These are phyloP conservation scores for Gymnodraco acuticeps DNA, from an alignment of 2,797 vertebrate genomes.

Conservation along the genomic window DNA sequence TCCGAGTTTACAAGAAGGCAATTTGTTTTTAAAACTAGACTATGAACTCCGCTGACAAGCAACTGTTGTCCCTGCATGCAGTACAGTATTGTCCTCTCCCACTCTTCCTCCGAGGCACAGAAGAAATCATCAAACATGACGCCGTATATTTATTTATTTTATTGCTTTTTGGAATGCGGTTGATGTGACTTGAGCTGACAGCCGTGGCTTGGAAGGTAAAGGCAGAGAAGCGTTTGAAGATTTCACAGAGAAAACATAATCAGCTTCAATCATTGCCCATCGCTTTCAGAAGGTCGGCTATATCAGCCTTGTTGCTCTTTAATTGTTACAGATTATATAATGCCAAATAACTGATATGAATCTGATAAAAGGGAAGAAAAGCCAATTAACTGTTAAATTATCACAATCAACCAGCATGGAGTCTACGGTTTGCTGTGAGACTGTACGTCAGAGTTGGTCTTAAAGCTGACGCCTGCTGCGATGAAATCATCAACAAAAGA, in stretches of 20 bases:
- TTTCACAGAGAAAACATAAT: conserved; percentile 56
- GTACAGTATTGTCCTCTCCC: conserved; percentile 56
- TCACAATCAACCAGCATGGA: conserved; percentile 40
- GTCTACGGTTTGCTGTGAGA: conserved; percentile 39
- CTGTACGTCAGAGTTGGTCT: conserved; percentile 53
- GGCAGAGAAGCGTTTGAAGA: conserved; percentile 43
- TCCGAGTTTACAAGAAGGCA: conserved; percentile 37
- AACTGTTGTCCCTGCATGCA: conserved; percentile 47
- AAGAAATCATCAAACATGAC: conserved; percentile 52
- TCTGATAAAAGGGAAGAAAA: conserved; percentile 40
- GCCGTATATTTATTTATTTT: conserved; percentile 37
- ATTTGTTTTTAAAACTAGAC: conserved; percentile 59
- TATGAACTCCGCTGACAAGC: conserved; percentile 61
- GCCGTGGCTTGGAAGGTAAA: conserved; percentile 37
- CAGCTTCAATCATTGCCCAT: conserved; percentile 57
- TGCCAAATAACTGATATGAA: conserved; percentile 31
- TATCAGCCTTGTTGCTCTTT: conserved; percentile 50
- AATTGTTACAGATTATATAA: not conserved
- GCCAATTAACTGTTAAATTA: conserved; percentile 37
- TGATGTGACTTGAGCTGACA: conserved; percentile 63
- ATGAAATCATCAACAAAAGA: conserved; percentile 63
- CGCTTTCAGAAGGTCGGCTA: conserved; percentile 60
- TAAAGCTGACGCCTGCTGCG: conserved; percentile 60
- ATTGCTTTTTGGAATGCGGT: not conserved
- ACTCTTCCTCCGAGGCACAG: conserved; percentile 53